A percentile compares a stretch with the other conserved stretches of the same genome.
phyloP scores from a whole-genome alignment of 1,140 invertebrate genomes.

The Apolygus lucorum region DNA sequence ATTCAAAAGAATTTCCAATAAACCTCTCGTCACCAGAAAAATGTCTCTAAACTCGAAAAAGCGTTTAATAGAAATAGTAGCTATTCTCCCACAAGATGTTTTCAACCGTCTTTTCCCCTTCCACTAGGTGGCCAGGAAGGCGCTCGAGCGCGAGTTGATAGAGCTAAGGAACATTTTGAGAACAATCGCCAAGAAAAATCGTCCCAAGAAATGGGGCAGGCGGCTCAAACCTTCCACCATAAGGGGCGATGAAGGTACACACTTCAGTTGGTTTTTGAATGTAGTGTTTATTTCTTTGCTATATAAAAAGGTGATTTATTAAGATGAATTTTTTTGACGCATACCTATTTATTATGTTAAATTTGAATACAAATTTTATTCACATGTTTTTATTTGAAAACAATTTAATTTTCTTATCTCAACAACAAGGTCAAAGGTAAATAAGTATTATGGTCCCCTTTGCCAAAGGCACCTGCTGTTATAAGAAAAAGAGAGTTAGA shows the following conservation, averaged over 20 bases:
- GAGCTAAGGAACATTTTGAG: background rate
- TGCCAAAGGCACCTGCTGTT: no score
- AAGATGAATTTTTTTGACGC: background rate
- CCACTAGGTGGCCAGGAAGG: no score
- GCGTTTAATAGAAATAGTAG: no score
- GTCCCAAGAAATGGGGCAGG: background rate
- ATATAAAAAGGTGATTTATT: background rate
- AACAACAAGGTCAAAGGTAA: no score
- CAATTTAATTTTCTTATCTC: no score
- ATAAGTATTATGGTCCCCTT: background rate
- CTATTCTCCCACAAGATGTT: no score
- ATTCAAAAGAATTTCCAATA: no score
- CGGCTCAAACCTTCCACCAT: background rate
- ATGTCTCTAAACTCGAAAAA: no score
- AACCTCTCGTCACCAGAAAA: no score
- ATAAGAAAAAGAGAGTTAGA: no score
- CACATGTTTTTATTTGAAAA: background rate
- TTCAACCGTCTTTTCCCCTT: no score
- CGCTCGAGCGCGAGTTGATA: background rate
- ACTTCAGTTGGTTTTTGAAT: background rate
- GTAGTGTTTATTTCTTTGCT: background rate
- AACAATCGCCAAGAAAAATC: background rate
- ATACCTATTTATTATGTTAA: background rate
- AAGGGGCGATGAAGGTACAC: background rate
- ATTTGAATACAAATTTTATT: background rate